Evolutionary conservation across 2,888 invertebrate species (phyloP), one percentile per base, ranked within the genome.

Genomic region (Erebia epiphron): DNA sequence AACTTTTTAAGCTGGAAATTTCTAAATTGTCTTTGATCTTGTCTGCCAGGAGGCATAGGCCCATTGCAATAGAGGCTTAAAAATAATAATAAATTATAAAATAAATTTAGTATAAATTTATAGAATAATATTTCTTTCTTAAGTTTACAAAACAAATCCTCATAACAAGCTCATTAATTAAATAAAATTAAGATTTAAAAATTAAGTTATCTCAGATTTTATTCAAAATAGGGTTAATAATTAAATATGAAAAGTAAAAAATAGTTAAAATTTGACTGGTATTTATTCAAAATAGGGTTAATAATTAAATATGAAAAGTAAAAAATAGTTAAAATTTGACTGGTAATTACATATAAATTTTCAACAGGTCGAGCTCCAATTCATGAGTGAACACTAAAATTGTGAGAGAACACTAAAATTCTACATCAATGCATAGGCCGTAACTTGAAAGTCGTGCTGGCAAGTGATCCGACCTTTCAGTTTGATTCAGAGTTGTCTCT

Each of bases 71-170:
- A n/a, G n/a, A 80, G 94, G 94, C 0, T 74, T 94, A 76, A 94
- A 93, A 81, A 84, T 94, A 84, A 86, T 91, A 80, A 81, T 73
- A 78, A 74, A 81, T 79, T 86, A 91, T 88, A 81, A 81, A 81
- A 91, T 91, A 89, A 80, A 80, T 84, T 85, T 89, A 89, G 87
- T 88, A 88, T 83, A 94, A 94, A 92, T 94, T 94, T 94, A 94
- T 95, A 95, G 94, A 94, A 93, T 89, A 83, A 46, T 46, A 79
- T 87, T 94, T 94, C 94, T 95, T 94, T 95, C 86, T 94, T 94
- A 94, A 95, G 94, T 94, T 95, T 95, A 95, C 95, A 95, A 95
- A 95, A 94, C 94, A 95, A 94, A 94, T 88, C 94, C 95, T 95
- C 95, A 21, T 68, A 21, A 89, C 94, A 95, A 95, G 95, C 94